Percentiles rank a stretch among this genome's conserved stretches.
These are phyloP conservation scores for Acipenser transmontanus DNA, from an alignment of 2,797 vertebrate genomes.

Conservation along the genomic window DNA sequence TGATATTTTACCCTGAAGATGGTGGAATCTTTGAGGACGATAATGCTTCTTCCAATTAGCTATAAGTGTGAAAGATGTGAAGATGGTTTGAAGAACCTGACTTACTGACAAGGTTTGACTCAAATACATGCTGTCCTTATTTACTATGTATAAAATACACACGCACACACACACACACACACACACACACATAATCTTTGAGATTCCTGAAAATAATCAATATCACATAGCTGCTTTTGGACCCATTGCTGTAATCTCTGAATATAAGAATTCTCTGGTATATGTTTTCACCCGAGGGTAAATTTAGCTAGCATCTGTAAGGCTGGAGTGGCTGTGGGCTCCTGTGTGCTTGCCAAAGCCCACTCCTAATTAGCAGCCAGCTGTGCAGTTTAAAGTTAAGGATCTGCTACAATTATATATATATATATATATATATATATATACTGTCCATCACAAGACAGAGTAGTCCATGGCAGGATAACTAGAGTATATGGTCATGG, in stretches of 20 bases:
- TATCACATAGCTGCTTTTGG: slow-evolving; percentile 25
- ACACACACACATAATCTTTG: background rate
- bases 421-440: too few relatives aligned
- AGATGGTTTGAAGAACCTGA: too few relatives aligned
- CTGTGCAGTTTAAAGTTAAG: slow-evolving; percentile 33
- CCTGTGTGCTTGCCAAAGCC: slow-evolving; percentile 27
- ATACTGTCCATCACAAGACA: too few relatives aligned
- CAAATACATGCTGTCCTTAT: background rate
- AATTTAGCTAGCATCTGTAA: slow-evolving; percentile 13
- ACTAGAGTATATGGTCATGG: too few relatives aligned
- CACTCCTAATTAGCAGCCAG: slow-evolving; percentile 38
- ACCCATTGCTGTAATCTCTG: slow-evolving; percentile 18
- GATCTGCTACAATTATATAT: slow-evolving; percentile 10
- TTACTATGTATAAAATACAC: background rate
- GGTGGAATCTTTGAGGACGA: too few relatives aligned
- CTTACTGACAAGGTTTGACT: too few relatives aligned
- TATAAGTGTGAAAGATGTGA: too few relatives aligned
- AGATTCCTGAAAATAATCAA: slow-evolving; percentile 30
- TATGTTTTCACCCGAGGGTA: slow-evolving; percentile 10
- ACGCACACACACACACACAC: too few relatives aligned
- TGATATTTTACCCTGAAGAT: too few relatives aligned
- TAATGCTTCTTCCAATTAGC: too few relatives aligned
- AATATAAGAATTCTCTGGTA: slow-evolving; percentile 15
- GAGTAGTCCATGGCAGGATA: too few relatives aligned
- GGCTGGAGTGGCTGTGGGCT: slow-evolving; percentile 23